Conservation (phyloP, 1,140 invertebrate genomes). For the Hyles euphorbiae region DNA sequence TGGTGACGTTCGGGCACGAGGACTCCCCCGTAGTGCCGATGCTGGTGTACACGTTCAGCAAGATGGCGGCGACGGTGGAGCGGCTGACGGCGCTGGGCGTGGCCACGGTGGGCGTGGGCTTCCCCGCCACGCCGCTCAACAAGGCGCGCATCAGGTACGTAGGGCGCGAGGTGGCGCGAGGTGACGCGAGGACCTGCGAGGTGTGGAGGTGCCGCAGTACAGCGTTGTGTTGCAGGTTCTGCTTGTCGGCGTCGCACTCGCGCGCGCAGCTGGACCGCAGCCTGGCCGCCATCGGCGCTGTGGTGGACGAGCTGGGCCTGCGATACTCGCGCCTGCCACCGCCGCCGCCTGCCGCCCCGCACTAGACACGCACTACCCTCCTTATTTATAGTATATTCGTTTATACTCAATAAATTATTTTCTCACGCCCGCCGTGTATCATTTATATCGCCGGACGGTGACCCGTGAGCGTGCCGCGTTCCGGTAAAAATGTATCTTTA, state of each 20-base stretch:
- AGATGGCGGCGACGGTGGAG: conserved; percentile 92
- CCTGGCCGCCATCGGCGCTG: conserved; percentile 82
- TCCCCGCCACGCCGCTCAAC: conserved; percentile 98
- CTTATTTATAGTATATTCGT: conserved; percentile 9
- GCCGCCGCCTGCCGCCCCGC: conserved; percentile 3
- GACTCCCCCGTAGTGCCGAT: conserved; percentile 98
- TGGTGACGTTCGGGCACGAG: conserved; percentile 97
- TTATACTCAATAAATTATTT: conserved; percentile 58
- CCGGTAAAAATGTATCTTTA: too few relatives aligned
- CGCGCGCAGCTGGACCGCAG: conserved; percentile 96
- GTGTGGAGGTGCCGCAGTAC: too few relatives aligned
- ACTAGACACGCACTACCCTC: background rate
- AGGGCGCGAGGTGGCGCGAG: too few relatives aligned
- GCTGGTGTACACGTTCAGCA: conserved; percentile 93
- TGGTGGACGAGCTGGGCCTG: conserved; percentile 82
- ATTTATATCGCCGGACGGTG: background rate
- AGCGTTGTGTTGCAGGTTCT: conserved; percentile 78
- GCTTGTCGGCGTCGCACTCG: conserved; percentile 96
- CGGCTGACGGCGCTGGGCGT: conserved; percentile 88
- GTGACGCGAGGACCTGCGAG: too few relatives aligned
- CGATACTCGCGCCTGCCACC: conserved; percentile 78
- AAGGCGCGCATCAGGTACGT: conserved; percentile 82
- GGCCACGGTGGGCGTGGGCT: conserved; percentile 97
- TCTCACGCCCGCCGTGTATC: conserved; percentile 19
- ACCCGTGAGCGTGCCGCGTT: too few relatives aligned